A percentile compares a stretch with the other conserved stretches of the same genome.
Evolutionary conservation across 2,113 vertebrate genomes (phyloP).

Genomic region (Chaetorhynchus papuensis): DNA sequence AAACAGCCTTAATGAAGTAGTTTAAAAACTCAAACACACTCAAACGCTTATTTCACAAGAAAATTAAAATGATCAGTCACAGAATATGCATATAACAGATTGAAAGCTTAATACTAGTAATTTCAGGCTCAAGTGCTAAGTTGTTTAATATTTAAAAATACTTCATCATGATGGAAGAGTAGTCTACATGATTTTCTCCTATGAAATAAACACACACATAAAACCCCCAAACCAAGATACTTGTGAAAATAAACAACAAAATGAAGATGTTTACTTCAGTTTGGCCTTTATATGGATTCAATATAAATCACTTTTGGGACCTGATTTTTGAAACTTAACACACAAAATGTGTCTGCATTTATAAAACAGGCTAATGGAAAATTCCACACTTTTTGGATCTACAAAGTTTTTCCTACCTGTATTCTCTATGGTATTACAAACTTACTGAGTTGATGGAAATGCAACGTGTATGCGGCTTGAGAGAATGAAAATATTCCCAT

Average conservation of each 20-base stretch:
- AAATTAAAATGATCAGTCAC: neutral
- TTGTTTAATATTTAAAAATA: neutral
- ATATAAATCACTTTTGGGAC: neutral
- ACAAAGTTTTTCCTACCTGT: neutral
- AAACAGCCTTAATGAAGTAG: neutral
- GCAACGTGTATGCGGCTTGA: neutral
- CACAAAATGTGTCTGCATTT: neutral
- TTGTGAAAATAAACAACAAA: neutral
- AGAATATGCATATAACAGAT: neutral
- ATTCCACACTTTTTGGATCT: neutral
- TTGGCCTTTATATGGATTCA: neutral
- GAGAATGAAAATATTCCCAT: neutral
- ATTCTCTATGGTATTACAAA: neutral
- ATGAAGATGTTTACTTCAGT: neutral
- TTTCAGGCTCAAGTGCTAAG: neutral
- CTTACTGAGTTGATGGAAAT: neutral
- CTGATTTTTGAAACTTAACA: neutral
- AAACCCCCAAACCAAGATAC: accelerated
- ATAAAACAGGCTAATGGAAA: neutral
- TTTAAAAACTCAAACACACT: neutral
- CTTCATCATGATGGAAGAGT: neutral
- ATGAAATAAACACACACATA: neutral
- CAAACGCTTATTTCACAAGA: neutral
- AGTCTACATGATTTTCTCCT: neutral
- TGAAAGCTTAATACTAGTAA: neutral